Evolutionary conservation across 2,888 invertebrate species (phyloP).

Genomic region (Glaucopsyche alexis): DNA sequence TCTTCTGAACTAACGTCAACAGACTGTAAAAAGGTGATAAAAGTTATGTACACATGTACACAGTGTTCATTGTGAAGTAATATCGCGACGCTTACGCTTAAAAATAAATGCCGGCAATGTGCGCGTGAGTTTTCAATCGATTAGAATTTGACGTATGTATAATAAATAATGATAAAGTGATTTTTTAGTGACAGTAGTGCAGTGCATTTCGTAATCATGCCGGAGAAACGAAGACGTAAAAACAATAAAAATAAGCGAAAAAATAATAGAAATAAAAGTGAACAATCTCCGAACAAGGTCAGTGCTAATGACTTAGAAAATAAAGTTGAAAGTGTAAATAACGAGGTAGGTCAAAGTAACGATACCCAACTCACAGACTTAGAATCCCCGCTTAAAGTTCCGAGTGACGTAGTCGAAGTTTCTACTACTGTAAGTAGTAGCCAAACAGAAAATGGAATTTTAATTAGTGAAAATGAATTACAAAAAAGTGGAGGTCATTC

Average conservation of each 20-base stretch:
- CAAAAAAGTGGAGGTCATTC: neutral
- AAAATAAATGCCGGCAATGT: conserved; percentile 60
- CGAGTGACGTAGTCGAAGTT: neutral
- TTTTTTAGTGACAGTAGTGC: conserved; percentile 68
- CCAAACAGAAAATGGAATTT: neutral
- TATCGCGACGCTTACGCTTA: conserved; percentile 56
- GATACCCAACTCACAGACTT: neutral
- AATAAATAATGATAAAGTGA: conserved; percentile 56
- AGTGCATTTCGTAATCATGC: conserved; percentile 60
- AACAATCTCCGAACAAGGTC: conserved; percentile 50
- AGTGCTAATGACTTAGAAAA: conserved; percentile 47
- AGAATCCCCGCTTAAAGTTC: neutral
- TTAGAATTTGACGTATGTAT: conserved; percentile 54
- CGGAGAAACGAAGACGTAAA: conserved; percentile 70
- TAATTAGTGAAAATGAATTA: neutral
- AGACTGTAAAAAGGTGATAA: neutral
- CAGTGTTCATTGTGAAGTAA: conserved; percentile 44
- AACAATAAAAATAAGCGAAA: conserved; percentile 74
- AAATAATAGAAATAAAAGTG: conserved; percentile 63
- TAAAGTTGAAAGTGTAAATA: conserved; percentile 33
- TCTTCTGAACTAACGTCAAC: conserved; percentile 38
- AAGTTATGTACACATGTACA: conserved; percentile 19
- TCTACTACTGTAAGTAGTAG: neutral
- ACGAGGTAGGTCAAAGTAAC: conserved; percentile 16
- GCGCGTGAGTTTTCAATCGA: conserved; percentile 52